Base-by-base conservation (phyloP, 2,888 invertebrate genomes). In the Craniophora ligustri region DNA sequence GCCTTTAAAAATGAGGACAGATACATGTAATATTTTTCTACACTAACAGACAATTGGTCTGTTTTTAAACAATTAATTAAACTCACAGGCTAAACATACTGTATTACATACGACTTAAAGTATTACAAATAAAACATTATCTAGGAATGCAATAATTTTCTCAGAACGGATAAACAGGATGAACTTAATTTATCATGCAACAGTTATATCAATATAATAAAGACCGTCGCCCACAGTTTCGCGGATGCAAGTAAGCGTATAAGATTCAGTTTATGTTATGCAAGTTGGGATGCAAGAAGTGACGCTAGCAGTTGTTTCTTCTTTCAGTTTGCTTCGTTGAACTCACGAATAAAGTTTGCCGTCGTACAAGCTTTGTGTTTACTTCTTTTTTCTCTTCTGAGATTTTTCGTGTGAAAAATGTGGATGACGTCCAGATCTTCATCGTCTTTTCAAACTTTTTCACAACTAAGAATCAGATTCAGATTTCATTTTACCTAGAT, bases 131-230 rank as follows among this genome's bases (percentile, higher is more conserved):
- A n/a, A n/a, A n/a, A n/a, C n/a, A n/a, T n/a, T n/a, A n/a, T n/a
- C n/a, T n/a, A n/a, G n/a, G n/a, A n/a, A n/a, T n/a, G n/a, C n/a
- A n/a, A n/a, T n/a, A n/a, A n/a, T n/a, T n/a, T n/a, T 53, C 46
- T 35, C 18, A 18, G 23, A 30, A 15, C 10, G 11, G 21, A 55
- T 36, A 56, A 55, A 61, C 40, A 7, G 11, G 21, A 55, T 36
- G 50, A 55, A 61, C 40, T 49, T 34, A 47, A 50, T 61, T 55
- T 62, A 56, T 61, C 34, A 58, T 39, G 28, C 39, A 34, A 26
- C 41, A 15, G 50, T 66, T 21, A 46, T 66, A 63, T 50, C 45
- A 10, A 14, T 4, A 18, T 35, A 38, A 28, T 60, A 48, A 60
- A 60, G 56, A 18, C 45, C n/a, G 28, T 13, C 30, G 47, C 45